Percentiles rank a stretch among this genome's conserved stretches.
Conservation (phyloP, 1,140 invertebrate species). For the Eurosta solidaginis region DNA sequence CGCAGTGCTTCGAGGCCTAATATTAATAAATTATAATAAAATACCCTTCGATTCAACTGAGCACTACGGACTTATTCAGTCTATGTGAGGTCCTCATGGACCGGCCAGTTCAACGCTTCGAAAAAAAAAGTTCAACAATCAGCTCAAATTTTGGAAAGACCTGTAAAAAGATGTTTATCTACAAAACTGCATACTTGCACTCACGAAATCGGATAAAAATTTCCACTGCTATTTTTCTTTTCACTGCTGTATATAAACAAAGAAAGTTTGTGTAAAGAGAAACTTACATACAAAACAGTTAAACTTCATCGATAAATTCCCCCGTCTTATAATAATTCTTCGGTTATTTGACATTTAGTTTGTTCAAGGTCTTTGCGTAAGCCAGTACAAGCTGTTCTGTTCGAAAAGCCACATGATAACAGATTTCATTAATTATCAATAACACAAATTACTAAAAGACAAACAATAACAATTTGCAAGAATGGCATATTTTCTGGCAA, state of each 20-base stretch:
- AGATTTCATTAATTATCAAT: slow-evolving; percentile 15
- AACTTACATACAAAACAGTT: not conserved
- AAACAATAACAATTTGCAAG: not conserved
- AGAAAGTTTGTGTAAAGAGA: not conserved
- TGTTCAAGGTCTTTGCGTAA: not conserved
- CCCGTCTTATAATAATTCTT: not conserved
- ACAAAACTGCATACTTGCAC: not conserved
- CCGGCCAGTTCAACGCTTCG: too few relatives aligned
- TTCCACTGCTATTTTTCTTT: too few relatives aligned
- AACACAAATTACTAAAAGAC: slow-evolving; percentile 12
- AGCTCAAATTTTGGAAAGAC: too few relatives aligned
- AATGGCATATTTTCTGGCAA: not conserved
- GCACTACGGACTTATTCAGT: too few relatives aligned
- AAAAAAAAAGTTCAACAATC: too few relatives aligned
- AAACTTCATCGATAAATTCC: not conserved
- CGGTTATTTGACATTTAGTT: not conserved
- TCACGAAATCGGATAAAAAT: too few relatives aligned
- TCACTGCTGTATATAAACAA: too few relatives aligned
- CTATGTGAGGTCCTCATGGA: too few relatives aligned
- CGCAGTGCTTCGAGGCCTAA: too few relatives aligned
- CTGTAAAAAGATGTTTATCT: too few relatives aligned
- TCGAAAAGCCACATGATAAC: slow-evolving; percentile 13
- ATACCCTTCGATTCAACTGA: too few relatives aligned
- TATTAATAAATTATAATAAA: too few relatives aligned
- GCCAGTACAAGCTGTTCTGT: not conserved